Conservation (phyloP, 1,140 invertebrate species). For the Bombus cullumanus region DNA sequence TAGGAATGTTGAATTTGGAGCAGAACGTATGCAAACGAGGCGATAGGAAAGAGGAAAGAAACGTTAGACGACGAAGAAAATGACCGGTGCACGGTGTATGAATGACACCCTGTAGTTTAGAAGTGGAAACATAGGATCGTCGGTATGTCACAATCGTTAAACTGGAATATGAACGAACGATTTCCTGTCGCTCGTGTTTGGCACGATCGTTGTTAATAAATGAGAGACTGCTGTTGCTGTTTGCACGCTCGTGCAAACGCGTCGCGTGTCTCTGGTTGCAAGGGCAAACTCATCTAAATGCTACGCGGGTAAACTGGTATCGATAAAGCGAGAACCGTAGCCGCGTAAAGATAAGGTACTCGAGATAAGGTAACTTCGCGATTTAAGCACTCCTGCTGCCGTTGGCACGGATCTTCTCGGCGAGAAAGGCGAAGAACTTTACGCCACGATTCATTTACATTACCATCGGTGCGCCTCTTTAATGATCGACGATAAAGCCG, state of each 20-base stretch:
- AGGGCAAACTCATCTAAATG: background rate
- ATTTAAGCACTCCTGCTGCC: slow-evolving; percentile 48
- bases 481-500: slow-evolving; percentile 27
- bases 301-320: slow-evolving; percentile 25
- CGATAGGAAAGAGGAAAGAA: too few relatives aligned
- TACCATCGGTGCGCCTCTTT: slow-evolving; percentile 34
- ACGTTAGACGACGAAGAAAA: background rate
- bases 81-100: background rate
- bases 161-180: background rate
- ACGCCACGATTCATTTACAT: slow-evolving; percentile 42
- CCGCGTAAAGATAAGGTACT: slow-evolving; percentile 41
- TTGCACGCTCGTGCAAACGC: background rate
- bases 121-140: background rate
- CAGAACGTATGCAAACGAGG: background rate
- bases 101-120: background rate
- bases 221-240: background rate
- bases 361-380: slow-evolving; percentile 37
- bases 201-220: background rate
- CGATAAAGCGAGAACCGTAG: slow-evolving; percentile 39
- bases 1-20: background rate
- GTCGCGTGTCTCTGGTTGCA: background rate
- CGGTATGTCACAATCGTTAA: background rate
- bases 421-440: background rate
- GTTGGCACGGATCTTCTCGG: slow-evolving; percentile 22
- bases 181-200: background rate